These are phyloP conservation scores for Emydocephalus ijimae DNA, from an alignment of 2,113 vertebrate genomes.

Conservation along the genomic window DNA sequence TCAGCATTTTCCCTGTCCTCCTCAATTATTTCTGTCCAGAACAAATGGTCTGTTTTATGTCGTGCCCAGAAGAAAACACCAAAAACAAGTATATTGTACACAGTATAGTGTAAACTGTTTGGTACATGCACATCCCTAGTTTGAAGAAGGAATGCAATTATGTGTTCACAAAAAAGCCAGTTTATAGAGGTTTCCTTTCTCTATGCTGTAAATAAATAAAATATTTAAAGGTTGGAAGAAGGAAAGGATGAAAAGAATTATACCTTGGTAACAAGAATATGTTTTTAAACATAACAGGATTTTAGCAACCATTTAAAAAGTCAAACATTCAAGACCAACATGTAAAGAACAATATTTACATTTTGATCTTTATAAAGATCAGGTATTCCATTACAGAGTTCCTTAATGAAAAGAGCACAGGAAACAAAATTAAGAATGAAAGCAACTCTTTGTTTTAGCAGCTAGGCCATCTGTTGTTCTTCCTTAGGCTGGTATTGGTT, in stretches of 20 bases:
- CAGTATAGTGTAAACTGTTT: background rate
- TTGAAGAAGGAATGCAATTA: background rate
- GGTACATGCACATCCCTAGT: background rate
- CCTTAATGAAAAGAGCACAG: slow-evolving; percentile 21
- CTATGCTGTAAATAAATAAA: background rate
- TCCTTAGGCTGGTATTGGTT: slow-evolving; percentile 4
- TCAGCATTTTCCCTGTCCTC: background rate
- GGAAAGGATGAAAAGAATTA: background rate
- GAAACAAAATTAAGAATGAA: slow-evolving; percentile 32
- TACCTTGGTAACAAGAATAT: background rate
- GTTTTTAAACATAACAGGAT: background rate
- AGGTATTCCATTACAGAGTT: slow-evolving; percentile 24
- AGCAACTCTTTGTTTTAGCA: slow-evolving; percentile 36
- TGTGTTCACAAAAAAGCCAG: background rate
- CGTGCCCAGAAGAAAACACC: background rate
- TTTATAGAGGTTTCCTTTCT: background rate
- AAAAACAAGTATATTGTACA: background rate
- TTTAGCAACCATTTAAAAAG: slow-evolving; percentile 12
- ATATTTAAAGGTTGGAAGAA: background rate
- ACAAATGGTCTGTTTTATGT: background rate
- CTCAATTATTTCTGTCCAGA: background rate
- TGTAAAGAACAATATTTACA: slow-evolving; percentile 18
- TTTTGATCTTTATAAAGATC: slow-evolving; percentile 28
- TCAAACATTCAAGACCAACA: slow-evolving; percentile 6
- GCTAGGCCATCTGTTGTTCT: slow-evolving; percentile 26